Percentiles rank a stretch among this genome's conserved stretches.
Conservation (phyloP, 2,888 invertebrate species). For the Aproaerema taeniolella region DNA sequence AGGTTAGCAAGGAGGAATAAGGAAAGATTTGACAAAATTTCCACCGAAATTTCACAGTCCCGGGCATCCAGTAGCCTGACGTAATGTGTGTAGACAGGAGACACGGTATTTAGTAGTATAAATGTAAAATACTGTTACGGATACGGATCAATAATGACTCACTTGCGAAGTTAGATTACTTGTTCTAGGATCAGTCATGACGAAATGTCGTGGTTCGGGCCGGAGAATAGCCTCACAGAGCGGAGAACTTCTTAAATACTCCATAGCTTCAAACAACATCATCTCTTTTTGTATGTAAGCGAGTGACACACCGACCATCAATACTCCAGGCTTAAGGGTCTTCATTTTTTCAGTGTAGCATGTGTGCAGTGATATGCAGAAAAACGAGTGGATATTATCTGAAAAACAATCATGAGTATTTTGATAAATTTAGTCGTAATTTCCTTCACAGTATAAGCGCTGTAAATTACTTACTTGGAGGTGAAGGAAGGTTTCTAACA, state of each 20-base stretch:
- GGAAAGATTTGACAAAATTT: no score
- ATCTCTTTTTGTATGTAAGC: constrained; percentile 67
- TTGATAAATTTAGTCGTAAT: no score
- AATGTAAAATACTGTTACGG: no score
- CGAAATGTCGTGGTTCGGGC: constrained; percentile 70
- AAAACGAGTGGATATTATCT: constrained; percentile 56
- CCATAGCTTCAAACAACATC: constrained; percentile 79
- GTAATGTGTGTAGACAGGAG: no score
- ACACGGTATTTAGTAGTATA: no score
- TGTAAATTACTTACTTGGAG: constrained; percentile 47
- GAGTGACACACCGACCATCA: constrained; percentile 40
- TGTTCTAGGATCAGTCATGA: constrained; percentile 22
- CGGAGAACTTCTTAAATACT: constrained; percentile 77
- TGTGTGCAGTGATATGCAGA: constrained; percentile 49
- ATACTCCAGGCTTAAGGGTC: constrained; percentile 42
- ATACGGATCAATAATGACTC: constrained; percentile 22
- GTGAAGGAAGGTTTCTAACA: constrained; percentile 48
- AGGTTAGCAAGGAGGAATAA: no score
- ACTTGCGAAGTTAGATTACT: constrained; percentile 45
- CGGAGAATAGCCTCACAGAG: constrained; percentile 76
- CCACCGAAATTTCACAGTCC: no score
- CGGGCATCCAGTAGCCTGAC: no score
- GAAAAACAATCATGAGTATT: no score
- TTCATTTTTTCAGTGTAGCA: constrained; percentile 55
- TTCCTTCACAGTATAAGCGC: no score